Evolutionary conservation across 2,113 vertebrate genomes (phyloP).

Genomic region (Gasterosteus aculeatus): DNA sequence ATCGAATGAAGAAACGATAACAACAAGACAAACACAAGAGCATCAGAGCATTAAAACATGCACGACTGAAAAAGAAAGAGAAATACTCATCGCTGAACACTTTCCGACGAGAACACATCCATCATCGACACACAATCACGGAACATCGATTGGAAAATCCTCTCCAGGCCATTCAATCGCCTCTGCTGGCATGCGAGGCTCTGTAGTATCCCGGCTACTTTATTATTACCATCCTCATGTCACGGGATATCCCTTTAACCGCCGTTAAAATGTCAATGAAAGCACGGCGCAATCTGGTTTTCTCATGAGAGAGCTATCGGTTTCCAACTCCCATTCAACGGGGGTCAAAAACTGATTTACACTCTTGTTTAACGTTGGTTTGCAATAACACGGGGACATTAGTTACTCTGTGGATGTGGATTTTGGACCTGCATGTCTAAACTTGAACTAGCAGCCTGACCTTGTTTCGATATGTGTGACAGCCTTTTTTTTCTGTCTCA

Average conservation of each 20-base stretch:
- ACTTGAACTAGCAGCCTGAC: background rate
- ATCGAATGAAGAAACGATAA: slow-evolving; percentile 3
- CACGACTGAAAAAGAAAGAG: slow-evolving; percentile 9
- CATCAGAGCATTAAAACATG: slow-evolving; percentile 21
- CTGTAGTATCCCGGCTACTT: slow-evolving; percentile 15
- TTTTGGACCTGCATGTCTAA: slow-evolving; percentile 17
- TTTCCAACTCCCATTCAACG: background rate
- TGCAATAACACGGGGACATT: background rate
- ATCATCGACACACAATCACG: slow-evolving; percentile 59
- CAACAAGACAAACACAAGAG: background rate
- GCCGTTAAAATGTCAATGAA: background rate
- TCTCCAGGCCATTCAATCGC: slow-evolving; percentile 49
- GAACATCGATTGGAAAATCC: slow-evolving; percentile 62
- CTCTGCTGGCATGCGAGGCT: slow-evolving; percentile 28
- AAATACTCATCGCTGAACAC: slow-evolving; percentile 1
- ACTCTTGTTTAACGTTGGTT: background rate
- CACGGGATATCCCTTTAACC: slow-evolving; percentile 12
- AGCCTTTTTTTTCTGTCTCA: background rate
- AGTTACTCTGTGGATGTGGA: background rate
- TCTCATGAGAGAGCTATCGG: background rate
- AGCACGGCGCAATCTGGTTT: background rate
- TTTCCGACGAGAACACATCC: background rate
- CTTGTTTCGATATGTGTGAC: background rate
- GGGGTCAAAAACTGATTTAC: slow-evolving; percentile 2
- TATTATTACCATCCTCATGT: slow-evolving; percentile 16